Base-by-base conservation (phyloP, 1,140 invertebrate species). In the Macrosteles quadrilineatus region DNA sequence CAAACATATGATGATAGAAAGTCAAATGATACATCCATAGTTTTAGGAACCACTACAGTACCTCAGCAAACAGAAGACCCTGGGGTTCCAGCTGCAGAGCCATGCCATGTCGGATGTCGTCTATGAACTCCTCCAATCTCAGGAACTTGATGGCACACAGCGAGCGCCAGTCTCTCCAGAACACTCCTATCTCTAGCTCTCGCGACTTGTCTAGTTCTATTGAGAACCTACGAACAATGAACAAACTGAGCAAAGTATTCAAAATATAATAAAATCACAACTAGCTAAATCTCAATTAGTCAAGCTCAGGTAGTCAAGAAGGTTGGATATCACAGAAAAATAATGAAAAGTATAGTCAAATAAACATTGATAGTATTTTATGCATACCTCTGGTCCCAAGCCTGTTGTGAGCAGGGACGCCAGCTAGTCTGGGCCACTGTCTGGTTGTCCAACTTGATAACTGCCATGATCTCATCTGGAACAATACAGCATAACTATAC, bases 121-220 rank as follows among this genome's bases (percentile, higher is more conserved):
- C 97, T 76, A 99, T 96, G 77, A 99, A 98, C 80, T 99, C 98
- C 83, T 99, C 98, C 32, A 99, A 83, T 75, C 96, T 88, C 72
- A 99, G 83, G 83, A 99, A 98, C 80, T 98, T 98, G 0, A 99
- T 90, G 69, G 95, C 98, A 83, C 97, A 98, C 72, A 99, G 85
- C 0, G 91, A 93, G 71, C 97, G 86, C 91, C 94, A 98, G 81
- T 99, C 98, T 78, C 92, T 90, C 96, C 98, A 99, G 83, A 96
- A 98, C 72, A 99, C 90, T 57, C 95, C 95, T 77, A 99, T 98
- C 83, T 99, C 97, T 63, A 99, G 83, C 82, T 99, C 98, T 75
- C 97, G 87, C 0, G 96, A 96, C 80, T 96, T 94, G 77, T 99
- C 98, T 79, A 99, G 85, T 79, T 98, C 96, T 75, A 99, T 96